phyloP scores from a whole-genome alignment of 1,140 invertebrate genomes.

The Apis laboriosa region DNA sequence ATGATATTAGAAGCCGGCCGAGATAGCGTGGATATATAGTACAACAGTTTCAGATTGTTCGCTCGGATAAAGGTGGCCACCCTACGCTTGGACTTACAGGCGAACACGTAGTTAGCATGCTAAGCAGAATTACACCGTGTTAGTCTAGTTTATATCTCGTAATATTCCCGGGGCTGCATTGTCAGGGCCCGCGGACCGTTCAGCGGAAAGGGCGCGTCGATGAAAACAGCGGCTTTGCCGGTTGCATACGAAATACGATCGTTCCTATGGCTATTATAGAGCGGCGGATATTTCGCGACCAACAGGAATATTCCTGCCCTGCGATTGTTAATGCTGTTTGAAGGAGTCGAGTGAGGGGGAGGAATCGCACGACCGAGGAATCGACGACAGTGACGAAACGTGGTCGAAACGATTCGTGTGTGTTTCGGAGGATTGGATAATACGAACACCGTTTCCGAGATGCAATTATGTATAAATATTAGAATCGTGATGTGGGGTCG shows the following conservation, averaged over 20 bases:
- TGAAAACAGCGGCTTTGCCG: slow-evolving; percentile 30
- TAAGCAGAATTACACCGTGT: slow-evolving; percentile 60
- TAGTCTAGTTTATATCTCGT: slow-evolving; percentile 60
- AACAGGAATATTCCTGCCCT: not conserved
- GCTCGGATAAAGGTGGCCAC: slow-evolving; percentile 47
- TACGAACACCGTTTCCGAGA: not conserved
- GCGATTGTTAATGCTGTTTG: slow-evolving; percentile 3
- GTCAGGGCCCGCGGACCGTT: not conserved
- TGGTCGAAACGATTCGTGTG: too few relatives aligned
- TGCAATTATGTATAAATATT: slow-evolving; percentile 12
- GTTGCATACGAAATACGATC: slow-evolving; percentile 36
- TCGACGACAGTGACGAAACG: not conserved
- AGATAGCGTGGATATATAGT: not conserved
- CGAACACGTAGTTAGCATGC: slow-evolving; percentile 60
- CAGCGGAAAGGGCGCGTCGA: slow-evolving; percentile 35
- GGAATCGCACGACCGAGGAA: too few relatives aligned
- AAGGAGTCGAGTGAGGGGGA: too few relatives aligned
- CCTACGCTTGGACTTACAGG: slow-evolving; percentile 49
- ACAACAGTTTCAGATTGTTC: slow-evolving; percentile 61
- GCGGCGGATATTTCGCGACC: slow-evolving; percentile 24
- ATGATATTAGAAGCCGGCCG: not conserved
- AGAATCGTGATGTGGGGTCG: not conserved
- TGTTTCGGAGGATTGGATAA: not conserved
- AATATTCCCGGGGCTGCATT: slow-evolving; percentile 39
- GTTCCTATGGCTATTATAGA: not conserved